Evolutionary conservation across 2,888 invertebrate species (phyloP).

Genomic region (Actias luna): DNA sequence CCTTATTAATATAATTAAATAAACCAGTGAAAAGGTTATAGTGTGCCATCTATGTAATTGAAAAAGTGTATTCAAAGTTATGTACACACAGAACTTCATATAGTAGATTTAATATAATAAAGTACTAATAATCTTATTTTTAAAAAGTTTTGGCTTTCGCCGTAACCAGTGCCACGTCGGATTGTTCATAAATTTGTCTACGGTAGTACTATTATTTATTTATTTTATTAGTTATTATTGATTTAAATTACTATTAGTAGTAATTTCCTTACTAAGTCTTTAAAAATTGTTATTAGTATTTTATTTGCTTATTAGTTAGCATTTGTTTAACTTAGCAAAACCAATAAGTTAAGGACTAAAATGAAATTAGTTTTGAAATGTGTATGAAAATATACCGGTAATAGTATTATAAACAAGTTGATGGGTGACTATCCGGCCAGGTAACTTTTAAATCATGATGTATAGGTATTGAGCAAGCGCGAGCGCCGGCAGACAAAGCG

Average conservation of each 20-base stretch:
- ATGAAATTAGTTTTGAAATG: not conserved
- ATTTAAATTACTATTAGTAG: no score
- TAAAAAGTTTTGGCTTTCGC: no score
- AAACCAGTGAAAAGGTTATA: conserved; percentile 44
- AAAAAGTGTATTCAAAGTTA: not conserved
- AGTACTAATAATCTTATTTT: no score
- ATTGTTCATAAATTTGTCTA: not conserved
- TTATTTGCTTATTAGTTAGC: not conserved
- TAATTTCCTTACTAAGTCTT: no score
- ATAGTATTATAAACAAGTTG: conserved; percentile 28
- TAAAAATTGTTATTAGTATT: no score
- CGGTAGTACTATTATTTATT: no score
- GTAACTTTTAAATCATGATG: conserved; percentile 36
- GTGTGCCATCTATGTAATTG: conserved; percentile 34
- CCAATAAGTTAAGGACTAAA: not conserved
- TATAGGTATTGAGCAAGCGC: conserved; percentile 34
- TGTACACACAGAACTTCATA: no score
- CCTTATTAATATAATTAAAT: conserved; percentile 62
- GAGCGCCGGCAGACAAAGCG: conserved; percentile 51
- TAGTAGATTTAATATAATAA: no score
- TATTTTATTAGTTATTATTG: no score
- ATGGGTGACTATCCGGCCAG: conserved; percentile 31
- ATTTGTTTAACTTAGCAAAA: not conserved
- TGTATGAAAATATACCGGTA: not conserved
- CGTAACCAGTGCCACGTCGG: not conserved